phyloP scores from a whole-genome alignment of 2,888 invertebrate species.

The Auanema freiburgensis region DNA sequence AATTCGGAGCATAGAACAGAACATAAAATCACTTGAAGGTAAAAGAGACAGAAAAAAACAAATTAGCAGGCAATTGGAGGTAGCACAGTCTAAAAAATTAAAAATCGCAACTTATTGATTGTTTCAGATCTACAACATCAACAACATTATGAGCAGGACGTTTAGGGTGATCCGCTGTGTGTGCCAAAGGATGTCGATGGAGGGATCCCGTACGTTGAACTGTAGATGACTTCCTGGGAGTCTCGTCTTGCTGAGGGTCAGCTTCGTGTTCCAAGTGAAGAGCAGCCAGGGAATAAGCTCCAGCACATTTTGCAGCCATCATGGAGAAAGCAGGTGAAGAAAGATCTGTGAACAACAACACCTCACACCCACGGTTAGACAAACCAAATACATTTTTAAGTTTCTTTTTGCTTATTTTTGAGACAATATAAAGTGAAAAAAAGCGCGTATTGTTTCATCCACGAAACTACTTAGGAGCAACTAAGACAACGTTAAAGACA shows the following conservation, averaged over 20 bases:
- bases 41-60: neutral
- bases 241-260: constrained; percentile 17
- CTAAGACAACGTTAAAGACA: too few species aligned
- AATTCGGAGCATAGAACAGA: too few species aligned
- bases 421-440: too few species aligned
- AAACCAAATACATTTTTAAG: constrained; percentile 14
- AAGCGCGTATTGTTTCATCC: too few species aligned
- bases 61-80: neutral
- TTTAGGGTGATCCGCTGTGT: constrained; percentile 48
- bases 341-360: constrained; percentile 5
- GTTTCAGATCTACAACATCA: constrained; percentile 38
- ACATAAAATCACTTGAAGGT: too few species aligned
- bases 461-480: too few species aligned
- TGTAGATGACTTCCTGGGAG: neutral
- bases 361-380: constrained; percentile 18
- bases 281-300: constrained; percentile 47
- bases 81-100: constrained; percentile 18
- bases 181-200: constrained; percentile 42
- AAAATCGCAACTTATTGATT: constrained; percentile 49
- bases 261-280: constrained; percentile 38
- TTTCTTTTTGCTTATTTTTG: constrained; percentile 2
- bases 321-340: constrained; percentile 35
- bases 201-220: constrained; percentile 31
- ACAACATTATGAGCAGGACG: constrained; percentile 28
- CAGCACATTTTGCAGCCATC: constrained; percentile 47